These are phyloP conservation scores for Penaeus japonicus DNA, from an alignment of 1,140 invertebrate species.

Conservation along the genomic window DNA sequence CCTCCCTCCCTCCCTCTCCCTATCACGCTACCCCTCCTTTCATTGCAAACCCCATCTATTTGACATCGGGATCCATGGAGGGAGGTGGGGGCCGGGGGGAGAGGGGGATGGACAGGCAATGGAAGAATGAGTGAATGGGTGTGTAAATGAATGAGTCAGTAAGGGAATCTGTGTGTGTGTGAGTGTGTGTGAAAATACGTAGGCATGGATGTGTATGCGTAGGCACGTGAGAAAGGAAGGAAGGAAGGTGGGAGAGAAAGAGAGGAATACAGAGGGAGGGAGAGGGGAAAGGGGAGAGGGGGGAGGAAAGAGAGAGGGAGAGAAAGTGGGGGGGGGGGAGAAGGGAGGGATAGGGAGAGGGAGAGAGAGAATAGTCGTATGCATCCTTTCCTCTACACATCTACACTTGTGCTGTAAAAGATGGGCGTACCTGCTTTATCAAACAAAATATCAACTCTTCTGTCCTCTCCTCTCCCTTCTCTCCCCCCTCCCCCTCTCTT, in stretches of 20 bases:
- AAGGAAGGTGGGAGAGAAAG: not conserved
- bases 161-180: too few relatives aligned
- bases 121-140: not conserved
- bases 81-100: not conserved
- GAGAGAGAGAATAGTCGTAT: not conserved
- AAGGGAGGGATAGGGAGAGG: too few relatives aligned
- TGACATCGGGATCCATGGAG: not conserved
- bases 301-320: not conserved
- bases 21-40: not conserved
- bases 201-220: too few relatives aligned
- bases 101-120: not conserved
- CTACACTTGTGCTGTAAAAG: not conserved
- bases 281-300: not conserved
- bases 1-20: not conserved
- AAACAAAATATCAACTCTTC: not conserved
- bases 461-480: not conserved
- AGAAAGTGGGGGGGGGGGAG: too few relatives aligned
- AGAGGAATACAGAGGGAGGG: not conserved
- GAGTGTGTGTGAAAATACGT: too few relatives aligned
- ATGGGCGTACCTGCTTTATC: not conserved
- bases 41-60: too few relatives aligned
- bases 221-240: not conserved
- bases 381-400: too few relatives aligned
- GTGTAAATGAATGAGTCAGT: too few relatives aligned
- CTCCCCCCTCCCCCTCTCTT: slow-evolving; percentile 1